A percentile compares a stretch with the other conserved stretches of the same genome.
Conservation (phyloP, 2,797 vertebrate genomes). For the Xiphophorus birchmanni region DNA sequence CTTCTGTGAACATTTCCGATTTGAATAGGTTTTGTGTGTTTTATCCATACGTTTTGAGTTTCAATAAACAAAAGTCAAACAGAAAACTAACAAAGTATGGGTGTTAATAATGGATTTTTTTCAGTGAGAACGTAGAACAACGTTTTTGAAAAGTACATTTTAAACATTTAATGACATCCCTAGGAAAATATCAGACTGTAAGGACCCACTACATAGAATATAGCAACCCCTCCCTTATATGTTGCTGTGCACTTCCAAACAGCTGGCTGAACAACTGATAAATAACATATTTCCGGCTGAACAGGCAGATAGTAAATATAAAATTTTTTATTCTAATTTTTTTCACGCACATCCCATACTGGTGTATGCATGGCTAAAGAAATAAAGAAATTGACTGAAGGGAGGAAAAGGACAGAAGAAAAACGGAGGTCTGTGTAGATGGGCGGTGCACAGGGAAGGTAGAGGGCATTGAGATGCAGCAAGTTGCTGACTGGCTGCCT, state of each 20-base stretch:
- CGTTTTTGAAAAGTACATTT: not conserved
- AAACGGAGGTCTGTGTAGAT: slow-evolving; percentile 54
- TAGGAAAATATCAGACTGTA: not conserved
- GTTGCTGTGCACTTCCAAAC: not conserved
- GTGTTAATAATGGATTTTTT: not conserved
- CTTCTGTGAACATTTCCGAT: not conserved
- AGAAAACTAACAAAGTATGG: not conserved
- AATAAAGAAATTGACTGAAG: slow-evolving; percentile 8
- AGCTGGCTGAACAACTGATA: not conserved
- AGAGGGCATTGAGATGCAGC: slow-evolving; percentile 54
- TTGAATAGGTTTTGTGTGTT: not conserved
- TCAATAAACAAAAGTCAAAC: not conserved
- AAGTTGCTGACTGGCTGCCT: slow-evolving; percentile 77
- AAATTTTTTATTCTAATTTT: not conserved
- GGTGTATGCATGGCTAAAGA: not conserved
- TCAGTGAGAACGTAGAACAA: not conserved
- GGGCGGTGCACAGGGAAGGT: slow-evolving; percentile 46
- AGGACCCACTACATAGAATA: not conserved
- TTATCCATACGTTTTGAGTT: not conserved
- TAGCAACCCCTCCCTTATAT: not conserved
- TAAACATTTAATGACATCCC: not conserved
- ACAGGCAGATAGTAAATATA: not conserved
- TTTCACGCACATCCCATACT: not conserved
- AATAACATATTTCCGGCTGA: not conserved
- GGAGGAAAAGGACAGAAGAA: slow-evolving; percentile 46